Percentiles rank a stretch among this genome's conserved stretches.
phyloP scores from a whole-genome alignment of 2,797 vertebrate species.

The Cichlasoma orientale region DNA sequence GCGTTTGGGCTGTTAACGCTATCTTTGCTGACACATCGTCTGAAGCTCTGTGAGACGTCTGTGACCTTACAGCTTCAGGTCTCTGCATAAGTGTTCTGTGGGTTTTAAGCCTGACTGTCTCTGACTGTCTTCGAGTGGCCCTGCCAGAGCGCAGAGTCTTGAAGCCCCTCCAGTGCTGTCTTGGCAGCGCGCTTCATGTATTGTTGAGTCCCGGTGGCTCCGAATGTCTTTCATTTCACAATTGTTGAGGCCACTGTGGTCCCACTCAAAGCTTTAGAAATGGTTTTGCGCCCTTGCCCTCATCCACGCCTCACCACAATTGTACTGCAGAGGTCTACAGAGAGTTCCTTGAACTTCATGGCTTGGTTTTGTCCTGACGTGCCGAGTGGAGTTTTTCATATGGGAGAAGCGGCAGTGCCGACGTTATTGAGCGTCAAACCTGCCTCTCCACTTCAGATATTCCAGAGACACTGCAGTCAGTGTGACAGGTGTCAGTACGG shows the following conservation, averaged over 20 bases:
- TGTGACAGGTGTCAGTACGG: slow-evolving; percentile 70
- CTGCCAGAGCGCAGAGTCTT: background rate
- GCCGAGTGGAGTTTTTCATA: background rate
- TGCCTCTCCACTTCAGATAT: slow-evolving; percentile 28
- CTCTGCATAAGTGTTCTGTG: background rate
- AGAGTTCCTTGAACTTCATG: background rate
- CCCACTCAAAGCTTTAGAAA: background rate
- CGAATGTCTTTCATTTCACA: background rate
- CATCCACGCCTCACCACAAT: background rate
- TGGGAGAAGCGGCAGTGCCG: background rate
- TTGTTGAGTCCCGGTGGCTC: background rate
- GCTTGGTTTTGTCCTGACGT: background rate
- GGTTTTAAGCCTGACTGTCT: background rate
- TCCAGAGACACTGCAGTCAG: slow-evolving; percentile 23
- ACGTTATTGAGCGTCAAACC: slow-evolving; percentile 26
- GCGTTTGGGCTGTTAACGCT: no score
- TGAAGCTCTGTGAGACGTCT: background rate
- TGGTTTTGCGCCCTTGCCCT: background rate
- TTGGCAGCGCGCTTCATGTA: background rate
- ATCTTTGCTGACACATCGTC: background rate
- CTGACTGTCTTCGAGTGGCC: no score
- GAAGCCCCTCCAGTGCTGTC: background rate
- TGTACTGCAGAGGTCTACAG: background rate
- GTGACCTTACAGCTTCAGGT: background rate
- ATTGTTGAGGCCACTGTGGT: background rate